Evolutionary conservation across 2,113 vertebrate genomes (phyloP).

Genomic region (Nicator chloris): DNA sequence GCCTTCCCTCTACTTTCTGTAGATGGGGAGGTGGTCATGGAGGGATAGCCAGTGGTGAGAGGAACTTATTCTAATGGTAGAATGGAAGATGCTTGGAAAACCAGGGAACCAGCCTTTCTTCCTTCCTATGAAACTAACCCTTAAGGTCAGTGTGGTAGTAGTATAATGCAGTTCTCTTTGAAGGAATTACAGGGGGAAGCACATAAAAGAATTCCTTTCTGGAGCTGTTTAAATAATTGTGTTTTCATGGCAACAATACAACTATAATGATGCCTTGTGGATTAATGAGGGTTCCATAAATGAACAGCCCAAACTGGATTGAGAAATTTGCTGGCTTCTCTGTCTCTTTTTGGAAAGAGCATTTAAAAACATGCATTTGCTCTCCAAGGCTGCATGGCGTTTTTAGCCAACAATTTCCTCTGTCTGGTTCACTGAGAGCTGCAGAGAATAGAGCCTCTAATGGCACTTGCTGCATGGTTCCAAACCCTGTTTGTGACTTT

Average conservation of each 20-base stretch:
- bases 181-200: not conserved
- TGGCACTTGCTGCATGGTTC: not conserved
- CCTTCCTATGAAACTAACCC: not conserved
- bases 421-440: not conserved
- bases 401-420: not conserved
- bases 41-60: not conserved
- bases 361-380: not conserved
- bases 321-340: not conserved
- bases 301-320: not conserved
- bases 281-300: not conserved
- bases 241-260: not conserved
- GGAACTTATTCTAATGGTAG: not conserved
- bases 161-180: not conserved
- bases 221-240: not conserved
- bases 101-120: not conserved
- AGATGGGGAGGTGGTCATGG: rapidly evolving
- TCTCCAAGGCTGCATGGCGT: not conserved
- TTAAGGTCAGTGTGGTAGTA: not conserved
- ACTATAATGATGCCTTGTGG: not conserved
- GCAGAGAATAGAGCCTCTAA: not conserved
- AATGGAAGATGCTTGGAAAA: not conserved
- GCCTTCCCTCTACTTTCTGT: not conserved
- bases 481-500: not conserved
- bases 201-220: not conserved
- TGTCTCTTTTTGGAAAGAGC: not conserved